Evolutionary conservation across 2,888 invertebrate genomes (phyloP).

Genomic region (Habrosyne pyritoides): DNA sequence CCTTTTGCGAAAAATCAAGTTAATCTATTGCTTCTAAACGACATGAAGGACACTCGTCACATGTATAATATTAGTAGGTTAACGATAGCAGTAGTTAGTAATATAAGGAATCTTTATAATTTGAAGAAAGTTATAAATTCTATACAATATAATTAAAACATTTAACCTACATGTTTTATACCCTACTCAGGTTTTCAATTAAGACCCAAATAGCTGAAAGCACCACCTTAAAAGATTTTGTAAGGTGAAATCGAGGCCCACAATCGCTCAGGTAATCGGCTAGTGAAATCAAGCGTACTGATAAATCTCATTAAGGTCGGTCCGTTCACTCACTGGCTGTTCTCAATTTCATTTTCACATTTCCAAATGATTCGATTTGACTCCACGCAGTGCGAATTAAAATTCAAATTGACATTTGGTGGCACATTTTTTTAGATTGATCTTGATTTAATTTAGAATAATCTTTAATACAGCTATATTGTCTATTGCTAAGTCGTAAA

Average conservation of each 20-base stretch:
- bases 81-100: too few species aligned
- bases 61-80: too few species aligned
- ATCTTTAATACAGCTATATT: too few species aligned
- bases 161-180: neutral
- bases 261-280: constrained; percentile 57
- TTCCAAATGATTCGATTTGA: constrained; percentile 60
- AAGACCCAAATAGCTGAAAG: constrained; percentile 34
- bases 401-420: constrained; percentile 23
- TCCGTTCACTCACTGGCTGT: constrained; percentile 43
- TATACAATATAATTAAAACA: too few species aligned
- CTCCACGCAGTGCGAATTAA: constrained; percentile 21
- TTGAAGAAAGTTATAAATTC: too few species aligned
- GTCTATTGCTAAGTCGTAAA: too few species aligned
- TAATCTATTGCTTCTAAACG: too few species aligned
- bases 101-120: too few species aligned
- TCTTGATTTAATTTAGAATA: neutral
- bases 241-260: constrained; percentile 60
- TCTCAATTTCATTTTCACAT: constrained; percentile 55
- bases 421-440: neutral
- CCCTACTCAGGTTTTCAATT: constrained; percentile 38
- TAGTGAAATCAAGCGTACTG: constrained; percentile 59
- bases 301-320: constrained; percentile 69
- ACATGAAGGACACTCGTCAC: too few species aligned
- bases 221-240: constrained; percentile 51
- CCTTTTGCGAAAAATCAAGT: too few species aligned